These are phyloP conservation scores for Aleiodes sp. DNA, from an alignment of 1,140 invertebrate genomes.

Conservation along the genomic window DNA sequence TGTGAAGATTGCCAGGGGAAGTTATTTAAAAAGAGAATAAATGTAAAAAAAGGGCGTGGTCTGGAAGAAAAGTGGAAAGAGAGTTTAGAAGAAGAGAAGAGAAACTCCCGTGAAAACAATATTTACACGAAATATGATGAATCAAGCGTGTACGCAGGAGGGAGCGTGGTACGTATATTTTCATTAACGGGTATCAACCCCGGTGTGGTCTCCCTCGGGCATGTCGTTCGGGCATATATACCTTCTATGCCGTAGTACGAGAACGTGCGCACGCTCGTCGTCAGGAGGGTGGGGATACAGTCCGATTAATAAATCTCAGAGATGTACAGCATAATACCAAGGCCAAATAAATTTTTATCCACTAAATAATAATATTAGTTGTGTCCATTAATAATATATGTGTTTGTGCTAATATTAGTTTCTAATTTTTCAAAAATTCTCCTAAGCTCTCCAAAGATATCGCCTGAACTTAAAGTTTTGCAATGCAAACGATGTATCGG, in stretches of 20 bases:
- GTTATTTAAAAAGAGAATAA: conserved; percentile 11
- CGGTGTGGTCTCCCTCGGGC: conserved; percentile 45
- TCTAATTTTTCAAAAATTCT: no score
- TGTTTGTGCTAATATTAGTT: no score
- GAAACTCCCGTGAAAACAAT: conserved; percentile 41
- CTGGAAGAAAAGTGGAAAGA: conserved; percentile 19
- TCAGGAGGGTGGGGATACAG: conserved; percentile 28
- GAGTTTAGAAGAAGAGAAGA: background rate
- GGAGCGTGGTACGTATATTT: conserved; percentile 50
- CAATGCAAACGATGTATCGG: no score
- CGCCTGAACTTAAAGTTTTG: no score
- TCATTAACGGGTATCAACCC: conserved; percentile 52
- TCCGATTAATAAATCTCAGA: conserved; percentile 19
- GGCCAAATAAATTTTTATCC: conserved; percentile 18
- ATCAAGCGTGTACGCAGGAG: conserved; percentile 42
- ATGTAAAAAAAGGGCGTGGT: conserved; percentile 30
- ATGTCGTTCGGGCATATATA: conserved; percentile 40
- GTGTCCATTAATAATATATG: conserved; percentile 46
- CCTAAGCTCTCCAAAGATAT: no score
- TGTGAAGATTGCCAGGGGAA: no score
- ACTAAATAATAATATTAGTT: conserved; percentile 41
- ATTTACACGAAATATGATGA: conserved; percentile 47
- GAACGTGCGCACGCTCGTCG: conserved; percentile 36
- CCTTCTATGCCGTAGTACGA: conserved; percentile 41
- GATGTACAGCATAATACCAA: background rate